Base-by-base conservation (phyloP, 2,888 invertebrate genomes). In the Meta bourneti region DNA sequence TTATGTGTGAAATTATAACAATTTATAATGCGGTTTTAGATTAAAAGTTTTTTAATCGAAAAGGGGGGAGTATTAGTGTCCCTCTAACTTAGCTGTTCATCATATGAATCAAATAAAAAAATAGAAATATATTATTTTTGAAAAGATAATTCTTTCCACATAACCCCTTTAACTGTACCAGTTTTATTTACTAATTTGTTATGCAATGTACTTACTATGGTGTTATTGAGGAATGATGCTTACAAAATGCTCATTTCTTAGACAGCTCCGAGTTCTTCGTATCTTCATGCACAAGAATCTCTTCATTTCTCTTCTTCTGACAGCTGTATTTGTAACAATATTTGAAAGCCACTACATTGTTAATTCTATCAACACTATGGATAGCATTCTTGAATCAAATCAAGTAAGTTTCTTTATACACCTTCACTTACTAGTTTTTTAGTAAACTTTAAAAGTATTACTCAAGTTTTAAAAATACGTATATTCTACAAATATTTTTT, bases 211-310 rank as follows among this genome's bases (percentile, higher is more conserved):
- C 34, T 34, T 34, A 34, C 34, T 34, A 34, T 34, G 34, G n/a
- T n/a, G n/a, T n/a, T n/a, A n/a, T 34, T 34, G 34, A 34, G 16
- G n/a, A n/a, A 54, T n/a, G 69, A 48, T 77, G 7, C 4, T n/a
- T n/a, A 51, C 6, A 11, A 0, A 11, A 34, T 75, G 7, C 49
- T 20, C 7, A 34, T 11, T 80, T 83, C 85, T 19, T 19, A 92
- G 92, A 74, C 92, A 92, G 74, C 90, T 92, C 19, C 72, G 72
- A 9, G 92, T 92, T 5, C 69, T 77, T 7, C 94, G 96, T 1
- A 95, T 96, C 34, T 95, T 95, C 6, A 94, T 96, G 52, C 96
- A 96, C 94, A 95, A 95, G 93, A 95, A 96, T 93, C 94, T 96
- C 80, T 96, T 96, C 94, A 92, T 95, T n/a, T 95, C 95, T n/a